These are phyloP conservation scores for Speoplatyrhinus poulsoni DNA, from an alignment of 2,113 vertebrate genomes.

Conservation along the genomic window DNA sequence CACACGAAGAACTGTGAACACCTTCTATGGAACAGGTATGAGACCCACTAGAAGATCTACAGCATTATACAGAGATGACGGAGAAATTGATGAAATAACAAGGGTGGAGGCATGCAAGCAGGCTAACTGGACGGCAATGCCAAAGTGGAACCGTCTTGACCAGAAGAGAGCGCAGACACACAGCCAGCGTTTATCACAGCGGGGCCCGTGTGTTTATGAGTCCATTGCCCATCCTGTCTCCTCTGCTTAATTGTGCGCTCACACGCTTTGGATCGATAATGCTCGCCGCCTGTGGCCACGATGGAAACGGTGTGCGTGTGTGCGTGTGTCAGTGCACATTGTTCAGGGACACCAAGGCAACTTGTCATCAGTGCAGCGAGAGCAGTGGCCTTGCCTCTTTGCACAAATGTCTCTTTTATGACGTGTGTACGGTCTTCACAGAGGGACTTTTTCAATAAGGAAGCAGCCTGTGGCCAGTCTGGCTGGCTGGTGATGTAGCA, in stretches of 20 bases:
- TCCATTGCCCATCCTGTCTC: slow-evolving; percentile 65
- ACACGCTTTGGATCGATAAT: slow-evolving; percentile 69
- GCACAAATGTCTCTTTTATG: slow-evolving; percentile 64
- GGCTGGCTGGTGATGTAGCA: slow-evolving; percentile 48
- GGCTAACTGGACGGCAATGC: slow-evolving; percentile 27
- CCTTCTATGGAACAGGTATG: slow-evolving; percentile 40
- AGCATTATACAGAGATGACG: not conserved
- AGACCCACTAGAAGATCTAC: not conserved
- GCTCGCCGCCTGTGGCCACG: slow-evolving; percentile 32
- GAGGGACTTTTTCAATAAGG: slow-evolving; percentile 41
- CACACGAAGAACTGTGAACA: slow-evolving; percentile 25
- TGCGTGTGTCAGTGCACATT: slow-evolving; percentile 24
- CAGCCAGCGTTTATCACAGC: slow-evolving; percentile 53
- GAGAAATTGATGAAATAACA: too few species aligned
- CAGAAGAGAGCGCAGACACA: slow-evolving; percentile 16
- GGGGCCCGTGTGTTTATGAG: slow-evolving; percentile 66
- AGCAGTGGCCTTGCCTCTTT: slow-evolving; percentile 59
- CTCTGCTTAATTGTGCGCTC: slow-evolving; percentile 69
- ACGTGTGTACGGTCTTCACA: slow-evolving; percentile 52
- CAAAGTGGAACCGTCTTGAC: slow-evolving; percentile 7
- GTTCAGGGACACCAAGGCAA: slow-evolving; percentile 59
- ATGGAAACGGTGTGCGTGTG: slow-evolving; percentile 20
- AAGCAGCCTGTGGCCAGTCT: slow-evolving; percentile 48
- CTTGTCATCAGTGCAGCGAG: slow-evolving; percentile 51
- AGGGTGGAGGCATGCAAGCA: slow-evolving; percentile 11